Evolutionary conservation across 2,888 invertebrate species (phyloP).

Genomic region (Poecilobothrus nobilitatus): DNA sequence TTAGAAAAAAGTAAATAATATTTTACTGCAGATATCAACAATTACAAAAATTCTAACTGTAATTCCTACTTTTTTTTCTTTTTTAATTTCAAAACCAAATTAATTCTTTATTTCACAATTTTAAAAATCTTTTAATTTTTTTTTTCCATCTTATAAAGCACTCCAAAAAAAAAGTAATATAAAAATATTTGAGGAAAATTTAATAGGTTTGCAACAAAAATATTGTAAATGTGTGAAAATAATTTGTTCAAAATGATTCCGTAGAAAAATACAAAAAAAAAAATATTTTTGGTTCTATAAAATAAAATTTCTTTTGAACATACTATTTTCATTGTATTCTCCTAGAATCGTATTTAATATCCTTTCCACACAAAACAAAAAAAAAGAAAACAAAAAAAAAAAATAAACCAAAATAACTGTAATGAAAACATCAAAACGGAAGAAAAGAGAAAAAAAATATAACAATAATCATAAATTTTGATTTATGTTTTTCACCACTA

Average conservation of each 20-base stretch:
- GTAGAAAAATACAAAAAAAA: not conserved
- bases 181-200: not conserved
- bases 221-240: not conserved
- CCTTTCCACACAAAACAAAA: not conserved
- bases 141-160: not conserved
- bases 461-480: constrained; percentile 6
- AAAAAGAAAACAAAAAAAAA: not conserved
- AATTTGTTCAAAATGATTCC: not conserved
- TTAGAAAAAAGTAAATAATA: too few relatives aligned
- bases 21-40: too few relatives aligned
- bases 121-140: too few relatives aligned
- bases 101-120: too few relatives aligned
- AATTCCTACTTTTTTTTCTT: too few relatives aligned
- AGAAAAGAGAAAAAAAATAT: not conserved
- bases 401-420: not conserved
- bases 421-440: too few relatives aligned
- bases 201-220: not conserved
- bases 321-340: not conserved
- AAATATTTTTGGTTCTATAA: not conserved
- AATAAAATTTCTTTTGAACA: not conserved
- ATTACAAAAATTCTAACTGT: too few relatives aligned
- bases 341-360: not conserved
- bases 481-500: constrained; percentile 4
- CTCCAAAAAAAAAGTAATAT: not conserved
- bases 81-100: too few relatives aligned